Percentiles rank a stretch among this genome's conserved stretches.
phyloP scores from a whole-genome alignment of 2,888 invertebrate genomes.

The Limnephilus auricula region DNA sequence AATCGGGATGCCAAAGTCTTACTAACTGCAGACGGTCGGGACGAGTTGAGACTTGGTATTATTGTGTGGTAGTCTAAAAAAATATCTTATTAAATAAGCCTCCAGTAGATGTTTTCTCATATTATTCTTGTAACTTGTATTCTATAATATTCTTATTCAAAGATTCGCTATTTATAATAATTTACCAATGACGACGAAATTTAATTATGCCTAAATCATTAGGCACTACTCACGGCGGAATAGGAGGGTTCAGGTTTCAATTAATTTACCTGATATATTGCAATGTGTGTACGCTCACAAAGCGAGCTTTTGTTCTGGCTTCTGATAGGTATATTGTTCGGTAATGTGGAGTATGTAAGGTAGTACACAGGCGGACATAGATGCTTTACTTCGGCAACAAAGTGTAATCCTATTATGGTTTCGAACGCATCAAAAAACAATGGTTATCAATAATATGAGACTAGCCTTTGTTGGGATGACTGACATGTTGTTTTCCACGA shows the following conservation, averaged over 20 bases:
- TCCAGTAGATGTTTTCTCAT: background rate
- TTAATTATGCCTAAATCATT: constrained; percentile 53
- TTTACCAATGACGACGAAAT: constrained; percentile 28
- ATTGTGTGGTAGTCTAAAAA: too few relatives aligned
- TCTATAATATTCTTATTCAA: background rate
- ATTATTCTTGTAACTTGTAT: too few relatives aligned
- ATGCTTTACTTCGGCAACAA: constrained; percentile 19
- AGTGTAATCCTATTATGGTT: constrained; percentile 38
- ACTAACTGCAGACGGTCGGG: too few relatives aligned
- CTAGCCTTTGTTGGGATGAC: constrained; percentile 23
- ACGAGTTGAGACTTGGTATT: too few relatives aligned
- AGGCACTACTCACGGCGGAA: constrained; percentile 40
- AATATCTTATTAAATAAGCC: background rate
- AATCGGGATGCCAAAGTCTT: too few relatives aligned
- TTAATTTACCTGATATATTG: constrained; percentile 51
- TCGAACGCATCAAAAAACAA: constrained; percentile 36
- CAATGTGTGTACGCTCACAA: constrained; percentile 20
- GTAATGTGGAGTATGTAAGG: background rate
- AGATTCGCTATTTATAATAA: background rate
- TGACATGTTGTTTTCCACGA: constrained; percentile 34
- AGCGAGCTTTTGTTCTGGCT: constrained; percentile 48
- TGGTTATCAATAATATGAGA: constrained; percentile 25
- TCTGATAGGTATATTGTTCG: background rate
- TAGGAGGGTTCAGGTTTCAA: constrained; percentile 44
- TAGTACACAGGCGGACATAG: constrained; percentile 30